A percentile compares a stretch with the other conserved stretches of the same genome.
These are phyloP conservation scores for Formicarius rufipectus DNA, from an alignment of 2,113 vertebrate species.

Conservation along the genomic window DNA sequence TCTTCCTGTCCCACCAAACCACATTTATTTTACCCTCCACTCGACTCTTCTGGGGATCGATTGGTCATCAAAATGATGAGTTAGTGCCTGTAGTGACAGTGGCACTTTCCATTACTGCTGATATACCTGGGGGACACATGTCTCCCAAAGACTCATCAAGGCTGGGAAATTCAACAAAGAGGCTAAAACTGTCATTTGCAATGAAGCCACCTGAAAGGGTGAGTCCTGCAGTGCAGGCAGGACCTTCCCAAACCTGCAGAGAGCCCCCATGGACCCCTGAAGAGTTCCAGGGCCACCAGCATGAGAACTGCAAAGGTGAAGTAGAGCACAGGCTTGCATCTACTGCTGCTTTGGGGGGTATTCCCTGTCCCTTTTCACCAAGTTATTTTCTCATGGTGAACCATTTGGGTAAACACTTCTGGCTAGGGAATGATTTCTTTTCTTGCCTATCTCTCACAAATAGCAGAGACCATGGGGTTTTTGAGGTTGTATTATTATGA, in stretches of 20 bases:
- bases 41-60: slow-evolving; percentile 22
- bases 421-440: background rate
- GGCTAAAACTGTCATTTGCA: background rate
- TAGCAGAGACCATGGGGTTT: background rate
- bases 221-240: background rate
- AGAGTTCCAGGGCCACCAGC: background rate
- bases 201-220: background rate
- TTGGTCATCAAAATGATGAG: slow-evolving; percentile 61
- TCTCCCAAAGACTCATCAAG: slow-evolving; percentile 54
- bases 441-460: background rate
- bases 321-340: background rate
- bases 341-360: background rate
- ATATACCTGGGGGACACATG: slow-evolving; percentile 41
- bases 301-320: accelerated
- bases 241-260: background rate
- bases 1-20: background rate
- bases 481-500: slow-evolving; percentile 24
- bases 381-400: background rate
- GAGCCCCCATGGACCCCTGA: no score
- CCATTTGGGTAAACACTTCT: background rate
- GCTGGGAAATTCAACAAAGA: slow-evolving; percentile 30
- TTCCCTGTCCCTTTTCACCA: background rate
- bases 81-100: slow-evolving; percentile 55
- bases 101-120: slow-evolving; percentile 62
- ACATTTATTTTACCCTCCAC: slow-evolving; percentile 33